Evolutionary conservation across 53 echinoderm and acorn worm genomes (phyloP), one percentile per base, ranked within the genome.

Genomic region (Arbacia lixula): DNA sequence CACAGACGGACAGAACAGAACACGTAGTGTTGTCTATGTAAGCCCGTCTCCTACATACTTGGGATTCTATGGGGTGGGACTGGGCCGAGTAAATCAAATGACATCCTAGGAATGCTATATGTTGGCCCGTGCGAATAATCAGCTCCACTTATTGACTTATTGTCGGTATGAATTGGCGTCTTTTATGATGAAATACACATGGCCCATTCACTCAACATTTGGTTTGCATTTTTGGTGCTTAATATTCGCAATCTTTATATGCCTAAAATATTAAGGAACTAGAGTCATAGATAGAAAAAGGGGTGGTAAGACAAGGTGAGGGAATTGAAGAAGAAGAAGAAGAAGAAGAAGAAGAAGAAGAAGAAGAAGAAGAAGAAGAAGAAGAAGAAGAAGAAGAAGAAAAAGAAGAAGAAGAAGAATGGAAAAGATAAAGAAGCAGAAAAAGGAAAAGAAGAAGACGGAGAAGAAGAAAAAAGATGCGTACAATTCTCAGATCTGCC

Each of bases 101-200:
- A 74, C 74, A 74, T 74, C 53, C 34, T 6, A 43, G 74, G 74
- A 74, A 74, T 74, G 74, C 34, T 74, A 33, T n/a, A n/a, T 74
- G 73, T 73, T 74, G 50, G 53, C 52, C 33, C 2, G 5, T 16
- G 42, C 53, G 11, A 42, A 33, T 74, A 33, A 69, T 41, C 43
- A 25, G 69, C 40, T 69, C 41, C 43, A 43, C 69, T 69, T 69
- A 69, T 43, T 69, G 69, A 43, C 42, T 69, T n/a, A n/a, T n/a
- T n/a, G n/a, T n/a, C n/a, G n/a, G n/a, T n/a, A n/a, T n/a, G n/a
- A n/a, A n/a, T n/a, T n/a, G n/a, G n/a, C n/a, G n/a, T n/a, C n/a
- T n/a, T n/a, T n/a, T n/a, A n/a, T n/a, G n/a, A n/a, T n/a, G n/a
- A n/a, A n/a, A n/a, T n/a, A n/a, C n/a, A n/a, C n/a, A n/a, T n/a